Evolutionary conservation across 2,888 invertebrate genomes (phyloP), one percentile per base, ranked within the genome.

Genomic region (Pseudanteris insignis): DNA sequence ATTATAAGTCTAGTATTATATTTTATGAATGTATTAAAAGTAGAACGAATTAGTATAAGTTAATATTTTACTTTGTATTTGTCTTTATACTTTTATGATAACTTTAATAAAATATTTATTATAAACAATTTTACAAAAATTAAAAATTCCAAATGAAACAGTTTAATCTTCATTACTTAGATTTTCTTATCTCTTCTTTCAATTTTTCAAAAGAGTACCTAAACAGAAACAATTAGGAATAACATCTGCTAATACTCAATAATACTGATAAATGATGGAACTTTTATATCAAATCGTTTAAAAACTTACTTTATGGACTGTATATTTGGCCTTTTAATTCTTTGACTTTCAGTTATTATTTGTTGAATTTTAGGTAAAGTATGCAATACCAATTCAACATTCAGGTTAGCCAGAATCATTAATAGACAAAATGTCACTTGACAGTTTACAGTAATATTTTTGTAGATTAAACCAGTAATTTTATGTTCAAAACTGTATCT

Each of bases 271-370:
- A 18, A 18, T 18, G 3, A 18, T n/a, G 18, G 18, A 18, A 18
- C 18, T 4, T 6, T 4, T 3, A 18, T 4, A 6, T 18, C 18
- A 18, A 18, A 18, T 18, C n/a, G n/a, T n/a, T n/a, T n/a, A n/a
- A n/a, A n/a, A 30, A 58, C 29, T 66, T 64, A 79, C 78, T 76
- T 75, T 12, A 79, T 61, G 2, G 75, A 67, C 10, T 66, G 69
- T 11, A 70, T 68, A 59, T 72, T 75, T 6, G 72, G 65, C 8
- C 67, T 65, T 46, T 62, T 64, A 24, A 67, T 65, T 44, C 51
- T 69, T 50, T 78, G 76, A 13, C 69, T 63, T 21, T 77, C 70
- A 2, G 11, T 24, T 9, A 79, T 67, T 2, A 67, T 64, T 21
- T 43, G 41, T 43, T 79, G 72, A 9, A 78, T 64, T 24, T 67